Evolutionary conservation across 1,140 invertebrate species (phyloP).

Genomic region (Panagrolaimus sp.): DNA sequence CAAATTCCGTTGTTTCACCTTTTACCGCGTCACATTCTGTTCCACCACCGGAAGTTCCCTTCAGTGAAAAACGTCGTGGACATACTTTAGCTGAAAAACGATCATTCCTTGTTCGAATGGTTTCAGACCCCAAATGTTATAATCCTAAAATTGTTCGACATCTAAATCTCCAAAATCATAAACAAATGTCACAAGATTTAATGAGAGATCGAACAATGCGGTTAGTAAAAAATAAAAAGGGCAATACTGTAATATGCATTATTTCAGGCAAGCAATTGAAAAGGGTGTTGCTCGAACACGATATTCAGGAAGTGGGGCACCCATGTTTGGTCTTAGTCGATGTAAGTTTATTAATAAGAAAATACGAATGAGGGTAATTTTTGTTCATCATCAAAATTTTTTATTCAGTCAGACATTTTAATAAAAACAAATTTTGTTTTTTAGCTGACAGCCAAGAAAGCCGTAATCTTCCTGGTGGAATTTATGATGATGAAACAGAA

Average conservation of each 20-base stretch:
- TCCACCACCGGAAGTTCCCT: conserved; percentile 10
- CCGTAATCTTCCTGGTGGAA: conserved; percentile 30
- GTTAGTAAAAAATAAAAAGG: conserved; percentile 24
- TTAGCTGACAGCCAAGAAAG: conserved; percentile 37
- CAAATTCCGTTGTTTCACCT: neutral
- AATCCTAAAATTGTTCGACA: conserved; percentile 60
- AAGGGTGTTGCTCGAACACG: conserved; percentile 30
- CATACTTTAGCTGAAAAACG: conserved; percentile 49
- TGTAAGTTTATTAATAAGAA: neutral
- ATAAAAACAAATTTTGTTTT: conserved; percentile 7
- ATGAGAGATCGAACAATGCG: conserved; percentile 53
- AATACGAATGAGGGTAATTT: too few species aligned
- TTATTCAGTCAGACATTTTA: too few species aligned
- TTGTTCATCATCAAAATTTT: neutral
- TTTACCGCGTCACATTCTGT: neutral
- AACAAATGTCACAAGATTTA: conserved; percentile 58
- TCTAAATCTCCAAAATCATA: conserved; percentile 57
- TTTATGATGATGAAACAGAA: conserved; percentile 39
- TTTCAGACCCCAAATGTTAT: conserved; percentile 59
- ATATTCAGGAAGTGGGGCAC: conserved; percentile 26
- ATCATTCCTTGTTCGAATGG: conserved; percentile 58
- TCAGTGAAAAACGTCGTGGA: conserved; percentile 26
- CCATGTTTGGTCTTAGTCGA: conserved; percentile 7
- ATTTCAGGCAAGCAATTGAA: conserved; percentile 49
- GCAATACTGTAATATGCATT: neutral